phyloP scores from a whole-genome alignment of 1,140 invertebrate genomes.

The Lucilia sericata region DNA sequence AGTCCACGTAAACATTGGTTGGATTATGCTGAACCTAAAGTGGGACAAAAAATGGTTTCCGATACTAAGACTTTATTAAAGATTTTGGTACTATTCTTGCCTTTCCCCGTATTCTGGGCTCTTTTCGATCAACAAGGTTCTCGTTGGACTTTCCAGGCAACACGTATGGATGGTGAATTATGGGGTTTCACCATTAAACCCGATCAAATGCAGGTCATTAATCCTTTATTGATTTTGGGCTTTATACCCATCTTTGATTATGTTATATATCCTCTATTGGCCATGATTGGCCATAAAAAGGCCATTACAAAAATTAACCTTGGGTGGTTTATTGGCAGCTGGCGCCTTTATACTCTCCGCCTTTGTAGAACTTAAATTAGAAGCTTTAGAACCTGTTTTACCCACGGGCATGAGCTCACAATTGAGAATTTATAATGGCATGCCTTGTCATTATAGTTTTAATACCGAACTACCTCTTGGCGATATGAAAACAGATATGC shows the following conservation, averaged over 20 bases:
- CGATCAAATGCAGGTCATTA: constrained; percentile 92
- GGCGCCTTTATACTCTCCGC: constrained; percentile 90
- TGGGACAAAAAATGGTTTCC: constrained; percentile 73
- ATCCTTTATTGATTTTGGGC: constrained; percentile 86
- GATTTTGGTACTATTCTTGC: constrained; percentile 80
- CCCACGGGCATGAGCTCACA: constrained; percentile 72
- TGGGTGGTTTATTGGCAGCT: constrained; percentile 88
- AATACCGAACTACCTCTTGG: constrained; percentile 12
- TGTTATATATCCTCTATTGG: constrained; percentile 75
- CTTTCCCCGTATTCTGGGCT: constrained; percentile 87
- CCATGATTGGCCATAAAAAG: constrained; percentile 67
- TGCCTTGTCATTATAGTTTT: constrained; percentile 68
- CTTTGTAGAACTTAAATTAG: constrained; percentile 82
- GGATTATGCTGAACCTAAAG: constrained; percentile 83
- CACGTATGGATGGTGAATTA: constrained; percentile 87
- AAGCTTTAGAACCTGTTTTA: constrained; percentile 75
- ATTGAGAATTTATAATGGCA: constrained; percentile 80
- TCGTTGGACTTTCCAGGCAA: constrained; percentile 94
- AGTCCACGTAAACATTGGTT: constrained; percentile 77
- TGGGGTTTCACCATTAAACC: constrained; percentile 78
- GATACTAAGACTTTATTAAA: constrained; percentile 77
- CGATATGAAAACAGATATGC: neutral
- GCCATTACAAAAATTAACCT: constrained; percentile 81
- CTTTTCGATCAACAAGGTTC: constrained; percentile 89
- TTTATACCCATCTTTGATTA: constrained; percentile 90